Evolutionary conservation across 2,113 vertebrate genomes (phyloP).

Genomic region (Xerus inauris): DNA sequence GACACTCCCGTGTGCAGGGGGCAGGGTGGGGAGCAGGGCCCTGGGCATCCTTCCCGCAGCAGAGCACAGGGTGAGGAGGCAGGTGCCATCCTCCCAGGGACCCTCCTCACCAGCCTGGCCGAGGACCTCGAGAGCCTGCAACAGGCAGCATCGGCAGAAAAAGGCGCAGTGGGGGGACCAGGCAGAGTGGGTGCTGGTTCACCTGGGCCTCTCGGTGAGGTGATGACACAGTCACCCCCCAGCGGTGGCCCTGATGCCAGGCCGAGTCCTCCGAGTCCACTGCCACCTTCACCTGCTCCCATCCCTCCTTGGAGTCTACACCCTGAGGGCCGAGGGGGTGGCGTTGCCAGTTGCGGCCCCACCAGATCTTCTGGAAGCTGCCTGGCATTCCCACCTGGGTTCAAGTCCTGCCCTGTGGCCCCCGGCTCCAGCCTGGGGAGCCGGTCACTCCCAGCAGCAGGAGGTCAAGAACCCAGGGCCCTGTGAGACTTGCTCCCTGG

Average conservation of each 20-base stretch:
- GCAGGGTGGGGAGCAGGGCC: too few relatives aligned
- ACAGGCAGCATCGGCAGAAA: not conserved
- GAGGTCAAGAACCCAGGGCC: too few relatives aligned
- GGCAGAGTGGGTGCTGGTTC: not conserved
- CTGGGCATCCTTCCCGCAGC: not conserved
- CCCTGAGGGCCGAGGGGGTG: not conserved
- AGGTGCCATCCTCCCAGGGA: not conserved
- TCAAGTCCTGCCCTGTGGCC: not conserved
- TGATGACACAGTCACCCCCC: rapidly evolving
- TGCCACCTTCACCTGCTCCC: not conserved
- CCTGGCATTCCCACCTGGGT: not conserved
- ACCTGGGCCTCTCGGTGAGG: not conserved
- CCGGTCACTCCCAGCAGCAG: not conserved
- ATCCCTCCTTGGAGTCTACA: not conserved
- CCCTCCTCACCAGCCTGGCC: not conserved
- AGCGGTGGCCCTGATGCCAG: not conserved
- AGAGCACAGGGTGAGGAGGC: too few relatives aligned
- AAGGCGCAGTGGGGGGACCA: not conserved
- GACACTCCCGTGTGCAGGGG: rapidly evolving
- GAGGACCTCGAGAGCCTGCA: not conserved
- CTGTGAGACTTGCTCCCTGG: too few relatives aligned
- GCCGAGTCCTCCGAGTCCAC: not conserved
- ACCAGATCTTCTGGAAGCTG: not conserved
- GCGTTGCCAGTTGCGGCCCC: not conserved
- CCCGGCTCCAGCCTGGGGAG: not conserved